Evolutionary conservation across 1,140 invertebrate species (phyloP).

Genomic region (Gonatopus flavifemur): DNA sequence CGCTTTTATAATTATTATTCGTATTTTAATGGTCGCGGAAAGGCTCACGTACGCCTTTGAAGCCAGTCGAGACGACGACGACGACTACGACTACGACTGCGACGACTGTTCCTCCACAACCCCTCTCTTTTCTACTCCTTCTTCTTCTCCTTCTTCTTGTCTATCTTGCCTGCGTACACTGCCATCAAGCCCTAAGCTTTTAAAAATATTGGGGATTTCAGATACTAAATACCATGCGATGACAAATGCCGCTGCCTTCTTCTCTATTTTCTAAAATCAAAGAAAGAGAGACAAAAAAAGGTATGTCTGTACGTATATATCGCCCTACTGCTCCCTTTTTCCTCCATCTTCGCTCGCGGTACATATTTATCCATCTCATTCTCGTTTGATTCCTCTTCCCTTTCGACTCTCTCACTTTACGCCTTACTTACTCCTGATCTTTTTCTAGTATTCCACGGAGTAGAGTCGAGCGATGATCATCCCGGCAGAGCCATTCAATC

Average conservation of each 20-base stretch:
- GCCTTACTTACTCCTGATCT: too few species aligned
- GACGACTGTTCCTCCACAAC: slow-evolving; percentile 35
- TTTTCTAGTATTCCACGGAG: too few species aligned
- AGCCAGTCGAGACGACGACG: slow-evolving; percentile 40
- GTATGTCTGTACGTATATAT: too few species aligned
- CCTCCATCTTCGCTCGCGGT: neutral
- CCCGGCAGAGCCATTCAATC: slow-evolving; percentile 57
- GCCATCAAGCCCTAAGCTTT: slow-evolving; percentile 43
- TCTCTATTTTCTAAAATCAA: too few species aligned
- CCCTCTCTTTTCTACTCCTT: slow-evolving; percentile 23
- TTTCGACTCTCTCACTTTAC: neutral
- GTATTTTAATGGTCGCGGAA: slow-evolving; percentile 57
- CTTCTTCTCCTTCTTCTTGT: slow-evolving; percentile 3
- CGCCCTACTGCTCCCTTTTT: neutral
- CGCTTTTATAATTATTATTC: slow-evolving; percentile 59
- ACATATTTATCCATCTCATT: too few species aligned
- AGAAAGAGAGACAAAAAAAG: slow-evolving; percentile 34
- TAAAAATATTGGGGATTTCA: slow-evolving; percentile 60
- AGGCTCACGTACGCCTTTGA: slow-evolving; percentile 50
- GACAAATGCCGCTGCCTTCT: slow-evolving; percentile 21
- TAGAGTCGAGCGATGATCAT: slow-evolving; percentile 48
- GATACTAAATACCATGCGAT: slow-evolving; percentile 48
- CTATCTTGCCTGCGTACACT: slow-evolving; percentile 19
- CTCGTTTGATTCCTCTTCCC: neutral
- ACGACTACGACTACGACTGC: slow-evolving; percentile 50